Percentiles rank a stretch among this genome's conserved stretches.
Conservation (phyloP, 2,113 vertebrate genomes). For the Meriones unguiculatus region DNA sequence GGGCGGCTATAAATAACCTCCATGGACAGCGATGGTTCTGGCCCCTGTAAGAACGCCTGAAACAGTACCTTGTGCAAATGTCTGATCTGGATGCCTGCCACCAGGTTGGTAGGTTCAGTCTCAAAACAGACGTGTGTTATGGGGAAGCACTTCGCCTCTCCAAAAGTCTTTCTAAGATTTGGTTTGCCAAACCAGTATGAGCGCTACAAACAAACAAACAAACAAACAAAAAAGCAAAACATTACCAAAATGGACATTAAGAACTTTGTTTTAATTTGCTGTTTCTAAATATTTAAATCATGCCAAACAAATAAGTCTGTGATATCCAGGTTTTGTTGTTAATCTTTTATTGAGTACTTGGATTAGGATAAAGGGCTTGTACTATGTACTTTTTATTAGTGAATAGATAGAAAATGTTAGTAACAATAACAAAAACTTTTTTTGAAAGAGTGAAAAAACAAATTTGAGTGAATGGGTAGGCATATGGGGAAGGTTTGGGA, state of each 20-base stretch:
- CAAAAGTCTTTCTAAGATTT: conserved; percentile 90
- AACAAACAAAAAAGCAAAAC: conserved; percentile 10
- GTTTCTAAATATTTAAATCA: conserved; percentile 86
- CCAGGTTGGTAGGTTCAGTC: conserved; percentile 90
- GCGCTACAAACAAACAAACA: conserved; percentile 85
- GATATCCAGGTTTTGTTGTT: conserved; percentile 87
- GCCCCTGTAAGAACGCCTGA: neutral
- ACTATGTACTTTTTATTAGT: conserved; percentile 96
- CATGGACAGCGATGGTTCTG: neutral
- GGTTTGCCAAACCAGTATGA: conserved; percentile 94
- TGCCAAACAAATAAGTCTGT: conserved; percentile 87
- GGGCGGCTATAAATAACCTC: neutral
- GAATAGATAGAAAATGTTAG: conserved; percentile 89
- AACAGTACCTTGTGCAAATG: conserved; percentile 92
- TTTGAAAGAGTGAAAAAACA: neutral
- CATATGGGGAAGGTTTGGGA: neutral
- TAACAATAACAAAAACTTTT: conserved; percentile 65
- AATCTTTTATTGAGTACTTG: conserved; percentile 86
- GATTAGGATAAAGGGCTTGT: conserved; percentile 92
- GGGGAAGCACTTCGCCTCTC: conserved; percentile 82
- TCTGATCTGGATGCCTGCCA: conserved; percentile 95
- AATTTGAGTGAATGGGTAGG: neutral
- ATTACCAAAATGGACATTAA: conserved; percentile 39
- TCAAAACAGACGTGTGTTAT: conserved; percentile 89
- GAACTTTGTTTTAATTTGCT: conserved; percentile 66